phyloP scores from a whole-genome alignment of 2,888 invertebrate species.

The Sesia apiformis region DNA sequence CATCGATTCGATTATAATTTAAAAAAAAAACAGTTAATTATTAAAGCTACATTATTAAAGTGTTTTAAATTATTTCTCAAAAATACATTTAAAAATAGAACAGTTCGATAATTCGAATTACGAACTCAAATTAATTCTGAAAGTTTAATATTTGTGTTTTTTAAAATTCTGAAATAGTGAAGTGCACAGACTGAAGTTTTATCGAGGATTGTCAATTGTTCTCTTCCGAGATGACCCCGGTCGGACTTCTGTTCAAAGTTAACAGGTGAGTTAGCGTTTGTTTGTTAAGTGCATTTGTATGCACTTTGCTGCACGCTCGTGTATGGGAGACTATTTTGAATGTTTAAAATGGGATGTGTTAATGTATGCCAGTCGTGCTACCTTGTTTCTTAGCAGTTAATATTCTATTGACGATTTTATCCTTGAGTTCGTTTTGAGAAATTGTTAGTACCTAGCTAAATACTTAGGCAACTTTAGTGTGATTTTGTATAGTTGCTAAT shows the following conservation, averaged over 20 bases:
- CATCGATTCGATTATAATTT: background rate
- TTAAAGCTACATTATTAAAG: background rate
- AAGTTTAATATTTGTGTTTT: slow-evolving; percentile 3
- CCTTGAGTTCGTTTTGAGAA: background rate
- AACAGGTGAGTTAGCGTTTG: slow-evolving; percentile 62
- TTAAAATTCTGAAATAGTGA: background rate
- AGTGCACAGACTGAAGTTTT: background rate
- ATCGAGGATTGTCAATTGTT: background rate
- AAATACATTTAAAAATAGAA: background rate
- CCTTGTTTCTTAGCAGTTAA: slow-evolving; percentile 11
- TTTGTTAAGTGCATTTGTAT: slow-evolving; percentile 17
- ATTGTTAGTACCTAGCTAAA: too few relatives aligned
- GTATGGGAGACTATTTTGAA: slow-evolving; percentile 12
- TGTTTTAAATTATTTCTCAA: background rate
- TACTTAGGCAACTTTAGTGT: too few relatives aligned
- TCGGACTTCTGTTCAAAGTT: slow-evolving; percentile 76
- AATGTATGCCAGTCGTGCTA: slow-evolving; percentile 21
- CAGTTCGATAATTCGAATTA: slow-evolving; percentile 6
- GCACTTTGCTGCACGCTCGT: slow-evolving; percentile 11
- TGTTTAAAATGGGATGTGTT: slow-evolving; percentile 38
- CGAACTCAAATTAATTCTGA: slow-evolving; percentile 4
- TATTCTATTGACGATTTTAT: background rate
- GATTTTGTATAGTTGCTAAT: too few relatives aligned
- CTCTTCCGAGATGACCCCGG: slow-evolving; percentile 67
- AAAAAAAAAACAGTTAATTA: background rate